Evolutionary conservation across 2,113 vertebrate genomes (phyloP), one percentile per base, ranked within the genome.

Genomic region (Circaetus gallicus): DNA sequence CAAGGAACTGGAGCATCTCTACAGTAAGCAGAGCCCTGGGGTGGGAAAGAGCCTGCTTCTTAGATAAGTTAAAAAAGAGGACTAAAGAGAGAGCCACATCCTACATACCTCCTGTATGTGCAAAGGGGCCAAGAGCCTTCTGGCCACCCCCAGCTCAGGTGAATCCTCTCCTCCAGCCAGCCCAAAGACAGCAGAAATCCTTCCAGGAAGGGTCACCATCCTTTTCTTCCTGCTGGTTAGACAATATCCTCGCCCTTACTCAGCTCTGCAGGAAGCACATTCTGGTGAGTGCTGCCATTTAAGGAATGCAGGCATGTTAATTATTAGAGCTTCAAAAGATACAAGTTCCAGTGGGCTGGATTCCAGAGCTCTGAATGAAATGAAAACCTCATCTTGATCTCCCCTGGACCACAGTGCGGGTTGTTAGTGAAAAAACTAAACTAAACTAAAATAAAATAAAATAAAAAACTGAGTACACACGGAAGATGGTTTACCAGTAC

Each of bases 321-420:
- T 92, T 97, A 91, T 97, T 95, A 97, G 72, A 91, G 52, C 69
- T 95, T 96, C 95, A 95, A 92, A 97, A 93, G 80, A 89, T 17
- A 61, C 13, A 56, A 80, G 74, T 73, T 95, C 70, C 66, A 94
- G 70, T 77, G 83, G 72, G 80, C 69, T 76, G 78, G 63, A 91
- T 89, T 95, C 81, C 94, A 95, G 82, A 87, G 78, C 52, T 84
- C 61, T 69, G 83, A 89, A 92, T 34, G 24, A 95, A 97, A 95
- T 61, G 16, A 95, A 95, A 97, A 86, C 13, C 36, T 89, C 76
- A 66, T 95, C 86, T 84, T 82, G 25, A 92, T 93, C 72, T 67
- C 36, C 47, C 24, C 31, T 74, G 58, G 77, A 56, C 69, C 50
- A 45, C 6, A 79, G 25, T 25, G 42, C 0, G 8, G 36, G 24